These are phyloP conservation scores for Gymnarchus niloticus DNA, from an alignment of 2,113 vertebrate genomes.

Conservation along the genomic window DNA sequence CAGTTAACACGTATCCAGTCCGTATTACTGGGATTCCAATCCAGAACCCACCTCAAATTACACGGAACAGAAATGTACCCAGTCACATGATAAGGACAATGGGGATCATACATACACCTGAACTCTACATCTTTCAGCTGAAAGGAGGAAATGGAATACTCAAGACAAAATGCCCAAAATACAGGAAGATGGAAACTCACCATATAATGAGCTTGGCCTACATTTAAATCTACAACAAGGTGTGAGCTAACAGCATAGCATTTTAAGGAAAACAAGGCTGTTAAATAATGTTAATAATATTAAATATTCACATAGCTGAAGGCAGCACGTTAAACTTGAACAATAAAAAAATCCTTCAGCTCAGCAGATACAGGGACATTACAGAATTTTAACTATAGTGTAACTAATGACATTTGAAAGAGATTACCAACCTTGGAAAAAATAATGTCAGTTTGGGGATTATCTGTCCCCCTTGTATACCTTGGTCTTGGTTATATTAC, in stretches of 20 bases:
- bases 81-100: not conserved
- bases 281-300: conserved; percentile 1
- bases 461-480: not conserved
- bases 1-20: not conserved
- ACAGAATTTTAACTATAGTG: not conserved
- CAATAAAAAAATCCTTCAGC: not conserved
- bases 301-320: not conserved
- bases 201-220: not conserved
- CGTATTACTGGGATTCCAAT: not conserved
- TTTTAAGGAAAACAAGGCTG: not conserved
- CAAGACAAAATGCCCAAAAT: not conserved
- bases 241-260: not conserved
- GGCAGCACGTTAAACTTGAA: not conserved
- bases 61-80: not conserved
- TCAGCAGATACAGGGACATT: not conserved
- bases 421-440: not conserved
- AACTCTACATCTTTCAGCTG: not conserved
- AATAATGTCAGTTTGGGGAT: not conserved
- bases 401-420: not conserved
- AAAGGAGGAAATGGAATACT: not conserved
- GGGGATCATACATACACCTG: not conserved
- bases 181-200: not conserved
- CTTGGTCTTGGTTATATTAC: not conserved
- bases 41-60: too few species aligned
- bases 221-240: not conserved